Evolutionary conservation across 1,140 invertebrate species (phyloP), one percentile per base, ranked within the genome.

Genomic region (Paramacrobiotus metropolitanus): DNA sequence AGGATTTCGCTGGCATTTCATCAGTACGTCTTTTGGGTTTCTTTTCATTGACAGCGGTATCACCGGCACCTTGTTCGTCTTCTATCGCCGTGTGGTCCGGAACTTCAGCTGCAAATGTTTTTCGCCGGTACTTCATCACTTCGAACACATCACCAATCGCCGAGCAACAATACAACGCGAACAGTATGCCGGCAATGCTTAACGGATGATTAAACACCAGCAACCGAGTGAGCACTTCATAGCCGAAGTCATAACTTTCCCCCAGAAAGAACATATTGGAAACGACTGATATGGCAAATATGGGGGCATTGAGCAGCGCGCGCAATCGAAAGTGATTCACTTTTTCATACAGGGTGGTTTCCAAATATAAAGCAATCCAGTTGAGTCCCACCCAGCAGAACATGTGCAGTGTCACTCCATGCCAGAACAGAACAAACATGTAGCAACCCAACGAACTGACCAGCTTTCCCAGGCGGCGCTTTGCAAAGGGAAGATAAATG

Each of bases 191-290:
- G 15, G 4, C 15, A 28, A 55, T 28, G 24, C 24, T 24, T 24
- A 24, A 20, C 24, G 24, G 15, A 20, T 15, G 9, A 24, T 55
- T 55, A 20, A 15, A 4, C 15, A 55, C 9, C 15, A 55, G 9
- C 4, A 55, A 9, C 24, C 48, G 15, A 9, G 15, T 55, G 15
- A 55, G 48, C 28, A 55, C 15, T 24, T 55, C 15, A 4, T 9
- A 55, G 48, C 48, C 48, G 24, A 55, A 55, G 24, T 55, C 28
- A 0, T 15, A 20, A 24, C 24, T 55, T 4, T 55, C 48, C 4
- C 48, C 48, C 24, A 55, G 48, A 28, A 55, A 55, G 48, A 15
- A 55, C 48, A 55, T 55, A 24, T 55, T 55, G 15, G 48, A 55
- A 4, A 55, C 15, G 4, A 55, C 28, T 4, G 15, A 55, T 24